Conservation (phyloP, 2,888 invertebrate species). For the Eupeodes luniger region DNA sequence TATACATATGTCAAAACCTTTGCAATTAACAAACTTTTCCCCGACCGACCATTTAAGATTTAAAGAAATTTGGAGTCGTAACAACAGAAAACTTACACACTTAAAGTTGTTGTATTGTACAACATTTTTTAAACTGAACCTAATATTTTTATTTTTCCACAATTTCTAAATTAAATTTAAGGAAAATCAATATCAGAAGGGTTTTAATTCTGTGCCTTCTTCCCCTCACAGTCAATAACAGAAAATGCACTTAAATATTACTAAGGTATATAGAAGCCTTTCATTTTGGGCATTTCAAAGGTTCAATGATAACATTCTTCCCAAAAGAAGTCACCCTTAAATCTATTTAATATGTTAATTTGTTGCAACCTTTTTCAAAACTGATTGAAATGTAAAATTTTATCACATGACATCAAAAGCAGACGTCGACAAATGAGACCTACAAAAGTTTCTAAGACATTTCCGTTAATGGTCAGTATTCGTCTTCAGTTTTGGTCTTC, state of each 20-base stretch:
- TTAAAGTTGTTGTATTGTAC: too few species aligned
- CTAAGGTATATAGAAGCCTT: not conserved
- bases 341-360: constrained; percentile 65
- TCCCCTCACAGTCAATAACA: not conserved
- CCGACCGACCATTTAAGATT: too few species aligned
- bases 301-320: not conserved
- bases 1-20: too few species aligned
- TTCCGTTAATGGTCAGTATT: constrained; percentile 70
- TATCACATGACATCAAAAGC: constrained; percentile 64
- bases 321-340: constrained; percentile 6
- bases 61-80: too few species aligned
- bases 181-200: too few species aligned
- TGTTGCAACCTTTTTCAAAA: constrained; percentile 35
- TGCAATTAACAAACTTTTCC: too few species aligned
- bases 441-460: constrained; percentile 53
- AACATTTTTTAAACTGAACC: too few species aligned
- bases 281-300: not conserved
- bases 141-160: too few species aligned
- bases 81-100: too few species aligned
- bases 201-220: too few species aligned
- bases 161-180: too few species aligned
- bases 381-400: constrained; percentile 67
- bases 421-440: constrained; percentile 56
- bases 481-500: constrained; percentile 35
- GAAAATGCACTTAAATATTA: not conserved